A percentile compares a stretch with the other conserved stretches of the same genome.
Evolutionary conservation across 2,888 invertebrate species (phyloP).

Genomic region (Mesorhabditis belari): DNA sequence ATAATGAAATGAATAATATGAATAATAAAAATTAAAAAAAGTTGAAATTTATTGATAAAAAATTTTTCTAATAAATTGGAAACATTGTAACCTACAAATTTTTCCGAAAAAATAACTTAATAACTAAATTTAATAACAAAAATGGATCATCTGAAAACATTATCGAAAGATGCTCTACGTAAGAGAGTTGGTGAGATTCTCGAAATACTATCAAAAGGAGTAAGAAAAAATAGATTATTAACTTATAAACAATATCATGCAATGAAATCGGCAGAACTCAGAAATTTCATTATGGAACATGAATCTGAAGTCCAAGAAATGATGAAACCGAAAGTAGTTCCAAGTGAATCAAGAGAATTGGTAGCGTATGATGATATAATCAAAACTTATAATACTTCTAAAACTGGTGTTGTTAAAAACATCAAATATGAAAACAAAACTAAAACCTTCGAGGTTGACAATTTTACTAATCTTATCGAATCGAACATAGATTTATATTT

Average conservation of each 20-base stretch:
- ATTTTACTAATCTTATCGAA: conserved; percentile 4
- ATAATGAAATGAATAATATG: too few species aligned
- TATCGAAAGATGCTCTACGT: conserved; percentile 18
- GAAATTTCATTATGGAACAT: conserved; percentile 2
- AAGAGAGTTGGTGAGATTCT: conserved; percentile 10
- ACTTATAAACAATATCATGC: conserved; percentile 2
- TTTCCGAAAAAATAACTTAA: conserved; percentile 22
- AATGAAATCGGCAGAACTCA: conserved; percentile 1
- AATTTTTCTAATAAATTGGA: conserved; percentile 15
- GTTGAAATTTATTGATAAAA: conserved; percentile 8
- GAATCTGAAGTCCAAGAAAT: not conserved
- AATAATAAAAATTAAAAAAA: too few species aligned
- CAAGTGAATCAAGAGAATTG: conserved; percentile 5
- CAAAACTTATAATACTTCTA: conserved; percentile 13
- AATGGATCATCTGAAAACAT: conserved; percentile 11
- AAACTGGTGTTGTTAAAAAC: conserved; percentile 4
- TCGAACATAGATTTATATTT: conserved; percentile 8
- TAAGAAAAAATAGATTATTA: conserved; percentile 2
- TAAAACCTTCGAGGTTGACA: conserved; percentile 3
- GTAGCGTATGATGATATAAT: conserved; percentile 13
- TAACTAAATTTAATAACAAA: conserved; percentile 13
- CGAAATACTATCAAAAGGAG: conserved; percentile 2
- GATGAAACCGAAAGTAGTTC: not conserved
- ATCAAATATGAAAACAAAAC: conserved; percentile 11
- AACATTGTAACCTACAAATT: conserved; percentile 5